A percentile compares a stretch with the other conserved stretches of the same genome.
phyloP scores from a whole-genome alignment of 2,797 vertebrate genomes.

The Danio choprae region DNA sequence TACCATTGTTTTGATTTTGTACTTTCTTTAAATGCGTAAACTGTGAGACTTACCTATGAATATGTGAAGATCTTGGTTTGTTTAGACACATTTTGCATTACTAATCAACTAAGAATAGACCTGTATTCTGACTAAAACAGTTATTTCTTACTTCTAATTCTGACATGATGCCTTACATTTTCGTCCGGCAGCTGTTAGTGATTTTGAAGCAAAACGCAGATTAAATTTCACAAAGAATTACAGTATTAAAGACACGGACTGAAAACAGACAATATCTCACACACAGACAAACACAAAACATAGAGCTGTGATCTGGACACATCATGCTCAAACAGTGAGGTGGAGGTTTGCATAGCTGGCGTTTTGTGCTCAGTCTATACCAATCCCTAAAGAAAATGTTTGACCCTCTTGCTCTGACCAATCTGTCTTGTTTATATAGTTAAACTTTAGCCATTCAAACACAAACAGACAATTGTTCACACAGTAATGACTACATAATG shows the following conservation, averaged over 20 bases:
- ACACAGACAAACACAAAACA: constrained; percentile 71
- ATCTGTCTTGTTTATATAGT: constrained; percentile 1
- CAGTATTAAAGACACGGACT: constrained; percentile 79
- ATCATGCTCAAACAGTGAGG: constrained; percentile 96
- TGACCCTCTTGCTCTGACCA: neutral
- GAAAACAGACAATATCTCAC: constrained; percentile 74
- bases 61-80: neutral
- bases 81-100: neutral
- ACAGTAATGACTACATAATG: constrained; percentile 20
- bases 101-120: constrained; percentile 9
- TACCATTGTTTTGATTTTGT: neutral
- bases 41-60: constrained; percentile 29
- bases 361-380: constrained; percentile 71
- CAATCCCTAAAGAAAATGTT: constrained; percentile 61
- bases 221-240: constrained; percentile 81
- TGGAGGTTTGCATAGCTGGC: constrained; percentile 74
- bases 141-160: constrained; percentile 17
- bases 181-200: constrained; percentile 84
- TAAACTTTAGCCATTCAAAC: constrained; percentile 22
- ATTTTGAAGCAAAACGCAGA: constrained; percentile 84
- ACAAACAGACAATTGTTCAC: constrained; percentile 48
- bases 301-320: constrained; percentile 87
- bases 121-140: neutral
- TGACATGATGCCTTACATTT: constrained; percentile 67
- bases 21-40: neutral